Conservation (phyloP, 1,140 invertebrate species). For the Oscheius sp. region DNA sequence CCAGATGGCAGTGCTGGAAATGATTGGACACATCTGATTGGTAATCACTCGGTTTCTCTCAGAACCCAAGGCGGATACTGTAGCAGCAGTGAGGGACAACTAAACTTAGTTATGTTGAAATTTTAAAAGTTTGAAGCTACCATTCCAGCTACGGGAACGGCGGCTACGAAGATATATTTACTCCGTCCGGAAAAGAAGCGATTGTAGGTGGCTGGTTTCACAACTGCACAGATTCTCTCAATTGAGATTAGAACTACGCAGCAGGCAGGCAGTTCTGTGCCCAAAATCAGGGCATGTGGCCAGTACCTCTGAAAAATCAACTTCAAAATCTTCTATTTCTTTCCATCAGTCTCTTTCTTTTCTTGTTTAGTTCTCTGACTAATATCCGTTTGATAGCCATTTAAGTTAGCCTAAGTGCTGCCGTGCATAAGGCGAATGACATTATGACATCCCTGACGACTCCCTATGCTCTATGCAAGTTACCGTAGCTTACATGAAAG, state of each 20-base stretch:
- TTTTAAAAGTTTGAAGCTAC: too few relatives aligned
- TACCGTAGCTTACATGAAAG: background rate
- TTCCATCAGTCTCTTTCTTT: too few relatives aligned
- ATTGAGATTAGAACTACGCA: background rate
- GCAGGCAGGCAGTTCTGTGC: background rate
- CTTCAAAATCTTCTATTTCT: too few relatives aligned
- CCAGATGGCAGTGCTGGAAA: background rate
- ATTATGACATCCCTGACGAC: too few relatives aligned
- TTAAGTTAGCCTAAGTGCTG: too few relatives aligned
- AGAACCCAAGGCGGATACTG: background rate
- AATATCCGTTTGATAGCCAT: background rate
- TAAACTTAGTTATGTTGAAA: too few relatives aligned
- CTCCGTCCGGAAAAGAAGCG: background rate
- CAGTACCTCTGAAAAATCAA: background rate
- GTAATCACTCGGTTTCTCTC: background rate
- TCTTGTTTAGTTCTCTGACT: too few relatives aligned
- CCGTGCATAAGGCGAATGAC: too few relatives aligned
- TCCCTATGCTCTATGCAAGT: too few relatives aligned
- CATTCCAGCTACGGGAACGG: background rate
- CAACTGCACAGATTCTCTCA: background rate
- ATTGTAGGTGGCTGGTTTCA: background rate
- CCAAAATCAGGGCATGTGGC: background rate
- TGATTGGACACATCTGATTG: conserved; percentile 2
- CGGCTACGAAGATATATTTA: background rate
- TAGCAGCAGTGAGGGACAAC: background rate